A percentile compares a stretch with the other conserved stretches of the same genome.
Conservation (phyloP, 2,113 vertebrate genomes). For the Glaucomys volans region DNA sequence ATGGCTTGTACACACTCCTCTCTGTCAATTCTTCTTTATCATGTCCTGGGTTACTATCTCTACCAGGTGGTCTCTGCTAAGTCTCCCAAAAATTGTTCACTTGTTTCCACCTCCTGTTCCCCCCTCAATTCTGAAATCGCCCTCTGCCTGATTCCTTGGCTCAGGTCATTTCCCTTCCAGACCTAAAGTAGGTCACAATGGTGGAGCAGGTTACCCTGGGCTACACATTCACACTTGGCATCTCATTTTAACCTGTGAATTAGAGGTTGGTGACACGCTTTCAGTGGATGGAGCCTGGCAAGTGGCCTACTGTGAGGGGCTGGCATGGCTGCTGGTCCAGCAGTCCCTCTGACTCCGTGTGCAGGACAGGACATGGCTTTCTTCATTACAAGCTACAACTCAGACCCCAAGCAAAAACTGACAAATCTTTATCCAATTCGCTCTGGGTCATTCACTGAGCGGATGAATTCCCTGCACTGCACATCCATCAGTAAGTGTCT, state of each 20-base stretch:
- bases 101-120: background rate
- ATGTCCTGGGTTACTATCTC: background rate
- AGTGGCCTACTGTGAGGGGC: background rate
- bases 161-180: background rate
- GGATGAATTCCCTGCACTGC: background rate
- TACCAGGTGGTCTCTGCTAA: background rate
- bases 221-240: background rate
- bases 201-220: background rate
- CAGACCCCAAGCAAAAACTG: background rate
- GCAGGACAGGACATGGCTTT: background rate
- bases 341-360: background rate
- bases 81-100: background rate
- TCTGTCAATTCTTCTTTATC: background rate
- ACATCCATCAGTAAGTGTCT: background rate
- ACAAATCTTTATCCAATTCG: background rate
- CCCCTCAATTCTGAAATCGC: background rate
- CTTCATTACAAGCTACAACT: background rate
- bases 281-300: background rate
- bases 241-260: background rate
- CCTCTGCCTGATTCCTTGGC: background rate
- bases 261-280: background rate
- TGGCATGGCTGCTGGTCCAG: background rate
- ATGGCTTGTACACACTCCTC: background rate
- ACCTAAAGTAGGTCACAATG: background rate
- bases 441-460: background rate